Evolutionary conservation across 2,797 vertebrate species (phyloP).

Genomic region (Cirrhinus molitorella): DNA sequence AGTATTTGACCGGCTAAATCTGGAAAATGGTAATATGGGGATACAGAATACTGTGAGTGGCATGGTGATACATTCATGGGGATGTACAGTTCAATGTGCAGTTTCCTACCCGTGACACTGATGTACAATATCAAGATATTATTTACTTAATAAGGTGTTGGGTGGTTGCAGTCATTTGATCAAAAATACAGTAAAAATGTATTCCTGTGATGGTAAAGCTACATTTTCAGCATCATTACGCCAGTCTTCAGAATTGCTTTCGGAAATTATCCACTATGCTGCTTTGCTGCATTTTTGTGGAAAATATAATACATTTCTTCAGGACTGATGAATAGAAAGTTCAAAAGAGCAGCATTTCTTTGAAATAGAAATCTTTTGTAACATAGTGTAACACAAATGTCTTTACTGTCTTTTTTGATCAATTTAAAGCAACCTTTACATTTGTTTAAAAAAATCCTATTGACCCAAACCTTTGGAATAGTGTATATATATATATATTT

Average conservation of each 20-base stretch:
- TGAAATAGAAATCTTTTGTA: neutral
- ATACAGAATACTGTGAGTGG: constrained; percentile 30
- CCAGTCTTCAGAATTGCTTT: neutral
- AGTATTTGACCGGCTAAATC: constrained; percentile 44
- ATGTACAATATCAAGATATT: constrained; percentile 23
- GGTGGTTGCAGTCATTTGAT: neutral
- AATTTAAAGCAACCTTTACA: neutral
- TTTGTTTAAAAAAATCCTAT: neutral
- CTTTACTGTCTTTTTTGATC: neutral
- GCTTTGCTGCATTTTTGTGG: neutral
- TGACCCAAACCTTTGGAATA: neutral
- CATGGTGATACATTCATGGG: constrained; percentile 58
- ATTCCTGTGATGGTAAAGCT: too few species aligned
- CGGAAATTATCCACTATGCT: neutral
- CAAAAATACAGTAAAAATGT: neutral
- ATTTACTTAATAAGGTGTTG: neutral
- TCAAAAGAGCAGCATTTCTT: neutral
- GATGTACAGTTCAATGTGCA: constrained; percentile 51
- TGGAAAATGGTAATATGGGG: constrained; percentile 26
- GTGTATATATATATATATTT: neutral
- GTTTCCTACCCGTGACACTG: constrained; percentile 13
- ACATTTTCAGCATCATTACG: too few species aligned
- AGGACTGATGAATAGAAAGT: neutral
- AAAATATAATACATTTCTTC: neutral
- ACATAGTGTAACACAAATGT: neutral